Conservation (phyloP, 2,888 invertebrate genomes). For the Thereva unica region DNA sequence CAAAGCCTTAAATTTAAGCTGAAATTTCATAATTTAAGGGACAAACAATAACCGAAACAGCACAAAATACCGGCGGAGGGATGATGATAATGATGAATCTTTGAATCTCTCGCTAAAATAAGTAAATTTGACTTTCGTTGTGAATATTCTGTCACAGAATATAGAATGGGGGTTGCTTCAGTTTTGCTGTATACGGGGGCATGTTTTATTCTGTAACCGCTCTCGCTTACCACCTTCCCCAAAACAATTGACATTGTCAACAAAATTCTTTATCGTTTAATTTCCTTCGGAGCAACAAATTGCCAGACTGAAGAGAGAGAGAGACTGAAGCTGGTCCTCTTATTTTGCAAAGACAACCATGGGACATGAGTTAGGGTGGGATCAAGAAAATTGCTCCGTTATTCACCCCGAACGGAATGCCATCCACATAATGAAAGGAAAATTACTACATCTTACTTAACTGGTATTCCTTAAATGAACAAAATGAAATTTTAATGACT, state of each 20-base stretch:
- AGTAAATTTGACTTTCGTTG: too few species aligned
- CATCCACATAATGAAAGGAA: neutral
- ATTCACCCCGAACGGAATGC: constrained; percentile 1
- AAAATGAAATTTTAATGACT: constrained; percentile 24
- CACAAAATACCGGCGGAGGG: too few species aligned
- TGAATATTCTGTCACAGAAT: too few species aligned
- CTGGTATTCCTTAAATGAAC: constrained; percentile 7
- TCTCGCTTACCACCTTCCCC: too few species aligned
- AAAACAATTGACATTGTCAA: constrained; percentile 27
- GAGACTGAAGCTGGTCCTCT: neutral
- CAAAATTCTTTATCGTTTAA: constrained; percentile 29
- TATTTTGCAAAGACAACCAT: neutral
- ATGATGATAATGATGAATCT: too few species aligned
- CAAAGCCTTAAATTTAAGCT: too few species aligned
- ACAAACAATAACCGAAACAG: too few species aligned
- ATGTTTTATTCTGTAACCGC: too few species aligned
- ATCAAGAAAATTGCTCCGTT: neutral
- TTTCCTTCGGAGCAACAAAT: constrained; percentile 29
- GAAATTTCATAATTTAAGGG: too few species aligned
- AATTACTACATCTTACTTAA: constrained; percentile 18
- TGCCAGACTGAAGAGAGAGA: neutral
- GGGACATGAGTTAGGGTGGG: neutral
- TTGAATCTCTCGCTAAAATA: too few species aligned
- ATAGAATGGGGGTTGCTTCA: too few species aligned
- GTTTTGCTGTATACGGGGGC: too few species aligned